A percentile compares a stretch with the other conserved stretches of the same genome.
Evolutionary conservation across 2,888 invertebrate genomes (phyloP).

Genomic region (Stomorhina lunata): DNA sequence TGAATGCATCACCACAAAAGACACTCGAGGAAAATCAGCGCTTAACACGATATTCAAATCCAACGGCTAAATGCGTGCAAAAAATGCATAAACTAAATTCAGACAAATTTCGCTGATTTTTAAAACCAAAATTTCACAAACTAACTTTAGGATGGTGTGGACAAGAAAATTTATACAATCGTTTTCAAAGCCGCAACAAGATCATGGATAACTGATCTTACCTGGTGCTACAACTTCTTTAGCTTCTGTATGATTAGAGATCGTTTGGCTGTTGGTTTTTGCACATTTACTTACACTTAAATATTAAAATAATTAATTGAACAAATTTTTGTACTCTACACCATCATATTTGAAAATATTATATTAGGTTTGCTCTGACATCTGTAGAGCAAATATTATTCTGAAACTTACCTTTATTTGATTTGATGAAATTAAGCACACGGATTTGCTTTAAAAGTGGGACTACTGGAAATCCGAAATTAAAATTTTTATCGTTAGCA

Average conservation of each 20-base stretch:
- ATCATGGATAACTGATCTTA: constrained; percentile 44
- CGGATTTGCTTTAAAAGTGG: too few relatives aligned
- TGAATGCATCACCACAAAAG: not conserved
- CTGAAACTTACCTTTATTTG: too few relatives aligned
- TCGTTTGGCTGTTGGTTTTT: constrained; percentile 8
- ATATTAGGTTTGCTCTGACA: too few relatives aligned
- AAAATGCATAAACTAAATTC: constrained; percentile 54
- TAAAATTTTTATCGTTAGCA: too few relatives aligned
- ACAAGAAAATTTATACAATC: constrained; percentile 46
- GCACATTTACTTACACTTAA: constrained; percentile 9
- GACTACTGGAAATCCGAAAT: too few relatives aligned
- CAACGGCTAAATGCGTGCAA: constrained; percentile 47
- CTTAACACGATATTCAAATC: constrained; percentile 30
- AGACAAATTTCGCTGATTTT: constrained; percentile 29
- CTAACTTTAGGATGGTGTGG: constrained; percentile 40
- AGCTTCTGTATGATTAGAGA: constrained; percentile 54
- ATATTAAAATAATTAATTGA: constrained; percentile 46
- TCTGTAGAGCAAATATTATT: too few relatives aligned
- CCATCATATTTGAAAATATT: too few relatives aligned
- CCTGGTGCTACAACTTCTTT: not conserved
- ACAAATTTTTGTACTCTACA: constrained; percentile 60
- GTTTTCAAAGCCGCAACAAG: constrained; percentile 35
- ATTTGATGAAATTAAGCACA: too few relatives aligned
- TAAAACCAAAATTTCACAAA: constrained; percentile 18
- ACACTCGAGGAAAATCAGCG: not conserved